A percentile compares a stretch with the other conserved stretches of the same genome.
These are phyloP conservation scores for Phymastichus coffea DNA, from an alignment of 1,140 invertebrate species.

Conservation along the genomic window DNA sequence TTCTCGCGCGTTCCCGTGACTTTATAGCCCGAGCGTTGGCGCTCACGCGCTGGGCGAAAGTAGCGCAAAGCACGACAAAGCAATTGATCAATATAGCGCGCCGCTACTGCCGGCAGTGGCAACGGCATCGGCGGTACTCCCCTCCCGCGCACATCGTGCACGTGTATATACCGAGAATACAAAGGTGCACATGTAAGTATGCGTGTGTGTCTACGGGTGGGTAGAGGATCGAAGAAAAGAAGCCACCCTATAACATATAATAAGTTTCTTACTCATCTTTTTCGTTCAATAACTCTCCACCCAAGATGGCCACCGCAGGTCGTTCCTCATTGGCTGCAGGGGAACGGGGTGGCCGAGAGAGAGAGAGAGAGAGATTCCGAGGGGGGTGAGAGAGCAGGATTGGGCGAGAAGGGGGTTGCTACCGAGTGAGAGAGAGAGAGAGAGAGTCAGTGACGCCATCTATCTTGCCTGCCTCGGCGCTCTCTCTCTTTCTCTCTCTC, in stretches of 20 bases:
- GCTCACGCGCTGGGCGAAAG: too few species aligned
- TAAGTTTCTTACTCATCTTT: slow-evolving; percentile 61
- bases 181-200: too few species aligned
- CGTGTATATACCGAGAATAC: too few species aligned
- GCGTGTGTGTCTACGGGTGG: too few species aligned
- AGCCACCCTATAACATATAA: too few species aligned
- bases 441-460: slow-evolving; percentile 58
- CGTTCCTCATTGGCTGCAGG: slow-evolving; percentile 56
- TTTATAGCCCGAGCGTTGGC: slow-evolving; percentile 47
- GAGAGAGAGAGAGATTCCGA: slow-evolving; percentile 12
- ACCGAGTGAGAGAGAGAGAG: slow-evolving; percentile 31
- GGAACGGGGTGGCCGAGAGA: slow-evolving; percentile 54
- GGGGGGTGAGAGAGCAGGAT: slow-evolving; percentile 23
- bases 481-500: slow-evolving; percentile 35
- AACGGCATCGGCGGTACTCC: slow-evolving; percentile 20
- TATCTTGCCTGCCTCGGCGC: slow-evolving; percentile 60
- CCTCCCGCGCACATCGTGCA: slow-evolving; percentile 13
- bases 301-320: slow-evolving; percentile 58
- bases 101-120: slow-evolving; percentile 34
- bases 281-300: slow-evolving; percentile 60
- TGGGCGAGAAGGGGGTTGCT: slow-evolving; percentile 16
- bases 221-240: too few species aligned
- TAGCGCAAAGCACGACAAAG: slow-evolving; percentile 55
- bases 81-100: slow-evolving; percentile 59
- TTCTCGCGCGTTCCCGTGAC: slow-evolving; percentile 41